Conservation (phyloP, 2,113 vertebrate species). For the Peromyscus leucopus region DNA sequence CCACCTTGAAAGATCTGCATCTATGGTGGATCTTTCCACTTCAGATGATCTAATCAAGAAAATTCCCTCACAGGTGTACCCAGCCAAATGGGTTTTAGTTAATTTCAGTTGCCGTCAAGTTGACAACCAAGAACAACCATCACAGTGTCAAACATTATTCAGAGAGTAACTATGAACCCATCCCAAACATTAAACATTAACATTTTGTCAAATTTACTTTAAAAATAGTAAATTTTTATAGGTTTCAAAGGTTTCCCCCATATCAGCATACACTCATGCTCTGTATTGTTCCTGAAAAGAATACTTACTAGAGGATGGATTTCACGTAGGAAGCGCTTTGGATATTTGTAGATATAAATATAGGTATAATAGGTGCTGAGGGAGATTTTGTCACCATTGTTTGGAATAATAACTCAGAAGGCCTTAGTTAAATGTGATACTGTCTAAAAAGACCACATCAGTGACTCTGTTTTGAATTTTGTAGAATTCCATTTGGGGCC, state of each 20-base stretch:
- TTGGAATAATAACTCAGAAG: constrained; percentile 42
- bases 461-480: constrained; percentile 41
- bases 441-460: constrained; percentile 50
- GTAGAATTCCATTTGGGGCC: not conserved
- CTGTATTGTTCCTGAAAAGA: not conserved
- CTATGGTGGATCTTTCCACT: not conserved
- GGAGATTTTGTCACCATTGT: not conserved
- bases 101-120: not conserved
- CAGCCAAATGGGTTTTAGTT: not conserved
- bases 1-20: not conserved
- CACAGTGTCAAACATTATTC: not conserved
- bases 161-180: not conserved
- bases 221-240: not conserved
- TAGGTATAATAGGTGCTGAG: not conserved
- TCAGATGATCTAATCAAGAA: not conserved
- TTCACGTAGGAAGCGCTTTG: constrained; percentile 42
- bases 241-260: not conserved
- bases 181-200: not conserved
- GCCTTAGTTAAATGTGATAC: constrained; percentile 23
- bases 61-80: not conserved
- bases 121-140: not conserved
- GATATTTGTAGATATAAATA: not conserved
- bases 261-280: not conserved
- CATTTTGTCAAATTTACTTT: constrained; percentile 45
- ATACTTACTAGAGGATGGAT: not conserved